These are phyloP conservation scores for Dysmachus trigonus DNA, from an alignment of 2,888 invertebrate species.

Conservation along the genomic window DNA sequence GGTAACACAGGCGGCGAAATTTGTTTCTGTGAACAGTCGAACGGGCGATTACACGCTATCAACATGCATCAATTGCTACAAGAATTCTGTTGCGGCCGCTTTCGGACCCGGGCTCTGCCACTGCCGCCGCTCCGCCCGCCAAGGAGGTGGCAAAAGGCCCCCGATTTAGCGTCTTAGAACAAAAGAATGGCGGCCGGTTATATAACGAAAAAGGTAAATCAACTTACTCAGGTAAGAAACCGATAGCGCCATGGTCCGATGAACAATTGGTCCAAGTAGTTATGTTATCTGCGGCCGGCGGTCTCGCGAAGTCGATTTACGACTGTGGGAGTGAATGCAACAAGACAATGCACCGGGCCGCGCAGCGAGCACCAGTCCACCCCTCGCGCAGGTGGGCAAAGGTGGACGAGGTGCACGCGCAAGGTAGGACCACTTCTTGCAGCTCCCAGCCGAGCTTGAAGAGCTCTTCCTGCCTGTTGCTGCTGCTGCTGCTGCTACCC, in stretches of 20 bases:
- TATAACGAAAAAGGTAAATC: conserved; percentile 38
- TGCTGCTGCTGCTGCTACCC: not conserved
- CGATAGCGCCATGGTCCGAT: conserved; percentile 49
- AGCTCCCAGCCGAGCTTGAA: not conserved
- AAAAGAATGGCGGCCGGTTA: conserved; percentile 24
- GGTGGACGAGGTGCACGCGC: not conserved
- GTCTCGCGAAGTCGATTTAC: conserved; percentile 36
- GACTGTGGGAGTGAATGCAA: conserved; percentile 36
- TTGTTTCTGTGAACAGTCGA: conserved; percentile 23
- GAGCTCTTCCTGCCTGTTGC: not conserved
- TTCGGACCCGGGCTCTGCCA: not conserved
- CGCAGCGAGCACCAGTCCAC: not conserved
- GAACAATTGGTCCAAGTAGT: conserved; percentile 50
- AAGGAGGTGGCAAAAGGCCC: not conserved
- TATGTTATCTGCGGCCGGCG: conserved; percentile 45
- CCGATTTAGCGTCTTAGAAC: conserved; percentile 10
- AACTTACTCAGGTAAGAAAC: conserved; percentile 42
- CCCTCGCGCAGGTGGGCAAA: not conserved
- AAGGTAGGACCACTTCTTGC: not conserved
- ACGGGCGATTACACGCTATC: conserved; percentile 28
- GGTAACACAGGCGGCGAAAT: conserved; percentile 27
- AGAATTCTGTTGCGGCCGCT: conserved; percentile 5
- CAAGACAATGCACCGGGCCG: conserved; percentile 14
- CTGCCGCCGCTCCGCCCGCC: not conserved
- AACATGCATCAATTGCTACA: conserved; percentile 24